Base-by-base conservation (phyloP, 1,140 invertebrate species). In the Myzus persicae region DNA sequence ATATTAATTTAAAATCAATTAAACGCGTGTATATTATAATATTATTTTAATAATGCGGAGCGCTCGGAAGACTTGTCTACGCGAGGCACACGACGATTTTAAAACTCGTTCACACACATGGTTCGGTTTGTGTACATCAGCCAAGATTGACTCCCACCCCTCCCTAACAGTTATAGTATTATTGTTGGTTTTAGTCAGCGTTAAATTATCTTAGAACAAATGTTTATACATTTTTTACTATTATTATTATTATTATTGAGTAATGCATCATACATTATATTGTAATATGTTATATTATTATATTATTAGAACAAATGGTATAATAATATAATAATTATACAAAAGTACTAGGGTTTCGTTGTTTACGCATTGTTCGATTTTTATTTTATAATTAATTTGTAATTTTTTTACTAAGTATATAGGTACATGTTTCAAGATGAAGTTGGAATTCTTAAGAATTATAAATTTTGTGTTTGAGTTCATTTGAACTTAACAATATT, bases 91-190 rank as follows among this genome's bases (percentile, higher is more conserved):
- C 91, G 91, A 38, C 76, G 91, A 93, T 85, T 93, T 93, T 93
- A 85, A 93, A 93, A 93, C 91, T 93, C 91, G 91, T 93, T 93
- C 90, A 85, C 81, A 93, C 91, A 93, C 36, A 54, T 81, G 81
- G 76, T 93, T 51, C 36, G 91, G 76, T 84, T 93, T 93, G 91
- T 93, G 81, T 84, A 93, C 91, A 85, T 93, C 91, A 31, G 91
- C 91, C 91, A 93, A 93, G 76, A 93, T 92, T 85, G 91, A 48
- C 76, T 20, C 91, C 40, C 91, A 54, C 91, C 91, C 81, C 91
- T 84, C 81, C 26, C 91, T 9, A 38, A 51, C 38, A 40, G 26
- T 31, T 84, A n/a, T 38, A 81, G 2, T 81, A 81, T 20, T 8
- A 40, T 90, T 67, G 89, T 90, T 42, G 89, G 54, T 59, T 48